These are phyloP conservation scores for Napeogenes sylphis DNA, from an alignment of 2,888 invertebrate species.

Conservation along the genomic window DNA sequence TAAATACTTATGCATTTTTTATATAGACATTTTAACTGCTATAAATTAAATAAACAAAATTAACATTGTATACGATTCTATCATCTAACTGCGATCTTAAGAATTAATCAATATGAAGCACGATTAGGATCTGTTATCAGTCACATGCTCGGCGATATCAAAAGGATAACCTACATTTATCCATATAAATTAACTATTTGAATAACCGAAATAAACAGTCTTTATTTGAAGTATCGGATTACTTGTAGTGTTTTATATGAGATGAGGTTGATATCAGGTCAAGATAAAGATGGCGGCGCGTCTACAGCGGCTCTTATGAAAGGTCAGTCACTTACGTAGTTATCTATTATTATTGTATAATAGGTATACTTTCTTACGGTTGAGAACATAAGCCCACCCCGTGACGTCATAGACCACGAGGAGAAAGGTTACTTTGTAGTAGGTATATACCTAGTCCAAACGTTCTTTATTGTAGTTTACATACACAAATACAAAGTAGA, in stretches of 20 bases:
- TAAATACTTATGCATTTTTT: no score
- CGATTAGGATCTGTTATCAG: slow-evolving; percentile 53
- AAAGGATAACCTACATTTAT: slow-evolving; percentile 68
- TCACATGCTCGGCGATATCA: slow-evolving; percentile 62
- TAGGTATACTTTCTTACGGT: no score
- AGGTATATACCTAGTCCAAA: no score
- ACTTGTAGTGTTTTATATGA: slow-evolving; percentile 31
- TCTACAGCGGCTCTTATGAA: slow-evolving; percentile 45
- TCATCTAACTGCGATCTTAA: not conserved
- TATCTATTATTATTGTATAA: not conserved
- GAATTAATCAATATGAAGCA: slow-evolving; percentile 14
- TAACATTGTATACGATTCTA: no score
- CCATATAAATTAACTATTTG: slow-evolving; percentile 63
- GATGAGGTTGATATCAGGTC: slow-evolving; percentile 64
- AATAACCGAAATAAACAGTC: slow-evolving; percentile 44
- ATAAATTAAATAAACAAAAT: no score
- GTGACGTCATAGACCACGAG: no score
- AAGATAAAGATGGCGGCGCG: slow-evolving; percentile 66
- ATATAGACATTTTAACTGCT: no score
- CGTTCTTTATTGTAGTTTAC: no score
- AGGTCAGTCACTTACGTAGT: slow-evolving; percentile 32
- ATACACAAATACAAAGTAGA: not conserved
- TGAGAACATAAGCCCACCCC: no score
- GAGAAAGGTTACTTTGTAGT: no score
- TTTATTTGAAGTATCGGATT: slow-evolving; percentile 38